Conservation (phyloP, 2,797 vertebrate species). For the Ara ararauna region DNA sequence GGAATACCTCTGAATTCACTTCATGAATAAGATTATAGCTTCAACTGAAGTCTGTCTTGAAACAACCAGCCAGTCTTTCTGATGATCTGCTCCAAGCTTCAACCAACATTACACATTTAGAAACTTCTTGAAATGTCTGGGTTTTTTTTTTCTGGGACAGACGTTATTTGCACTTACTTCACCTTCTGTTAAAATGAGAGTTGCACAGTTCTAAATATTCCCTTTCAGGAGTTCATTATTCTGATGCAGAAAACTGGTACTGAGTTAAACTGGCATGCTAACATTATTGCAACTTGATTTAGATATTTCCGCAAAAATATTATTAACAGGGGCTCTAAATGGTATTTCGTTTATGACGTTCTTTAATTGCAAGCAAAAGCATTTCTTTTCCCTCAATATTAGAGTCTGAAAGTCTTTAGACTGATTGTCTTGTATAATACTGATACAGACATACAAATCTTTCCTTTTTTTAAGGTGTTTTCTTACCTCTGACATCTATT, state of each 20-base stretch:
- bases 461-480: not conserved
- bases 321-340: not conserved
- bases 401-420: not conserved
- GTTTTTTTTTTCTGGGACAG: not conserved
- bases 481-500: not conserved
- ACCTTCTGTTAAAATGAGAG: not conserved
- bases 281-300: not conserved
- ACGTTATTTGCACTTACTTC: not conserved
- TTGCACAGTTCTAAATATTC: not conserved
- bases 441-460: not conserved
- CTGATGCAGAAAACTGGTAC: not conserved
- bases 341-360: not conserved
- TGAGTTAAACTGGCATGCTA: not conserved
- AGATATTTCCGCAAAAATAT: not conserved
- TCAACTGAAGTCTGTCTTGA: not conserved
- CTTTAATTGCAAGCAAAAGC: constrained; percentile 18
- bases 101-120: not conserved
- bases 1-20: not conserved
- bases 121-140: not conserved
- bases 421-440: not conserved
- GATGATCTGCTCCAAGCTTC: not conserved
- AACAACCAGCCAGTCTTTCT: not conserved
- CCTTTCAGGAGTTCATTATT: not conserved
- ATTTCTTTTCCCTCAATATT: not conserved
- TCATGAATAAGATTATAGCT: not conserved